Base-by-base conservation (phyloP, 2,888 invertebrate genomes). In the Hylaea fasciaria region DNA sequence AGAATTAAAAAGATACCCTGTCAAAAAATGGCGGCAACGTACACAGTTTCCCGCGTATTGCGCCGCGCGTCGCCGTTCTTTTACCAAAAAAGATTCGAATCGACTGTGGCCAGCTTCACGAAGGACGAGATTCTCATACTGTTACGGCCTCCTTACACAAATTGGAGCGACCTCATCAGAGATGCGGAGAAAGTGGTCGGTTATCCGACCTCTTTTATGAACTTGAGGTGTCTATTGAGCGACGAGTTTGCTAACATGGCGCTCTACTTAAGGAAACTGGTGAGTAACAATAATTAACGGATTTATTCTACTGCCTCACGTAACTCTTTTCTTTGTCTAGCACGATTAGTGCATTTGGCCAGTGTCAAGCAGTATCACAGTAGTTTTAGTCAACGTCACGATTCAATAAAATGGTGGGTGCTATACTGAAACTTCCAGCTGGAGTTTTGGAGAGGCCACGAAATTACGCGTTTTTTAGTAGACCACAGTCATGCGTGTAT, bases 161-260 rank as follows among this genome's bases (percentile, higher is more conserved):
- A 89, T 70, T 91, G 93, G 92, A 92, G 91, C 66, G 87, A 88
- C 68, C 83, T 87, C 7, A 87, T 91, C 48, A 78, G 89, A 53
- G 92, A 92, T 47, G 93, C 93, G 32, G 93, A 93, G 85, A 93
- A 92, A 85, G 90, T 93, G 0, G 89, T 92, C 47, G 91, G 93
- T 49, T 89, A 94, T 86, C 93, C 94, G 70, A 94, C 94, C 68
- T 93, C 94, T 66, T 93, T 93, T 74, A 93, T 93, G 92, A 93
- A 93, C 80, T 78, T 94, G 71, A 82, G 94, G 78, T 94, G 94
- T 79, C 81, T 94, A 64, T 78, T 94, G 73, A 94, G 93, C 79
- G 94, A 94, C 77, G 94, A 94, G 79, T 94, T 94, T 71, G 94
- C 93, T 44, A 94, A 94, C 80, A 83, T 93, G 84, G 93, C 93